These are phyloP conservation scores for Mesocricetus auratus DNA, from an alignment of 2,113 vertebrate genomes.

Conservation along the genomic window DNA sequence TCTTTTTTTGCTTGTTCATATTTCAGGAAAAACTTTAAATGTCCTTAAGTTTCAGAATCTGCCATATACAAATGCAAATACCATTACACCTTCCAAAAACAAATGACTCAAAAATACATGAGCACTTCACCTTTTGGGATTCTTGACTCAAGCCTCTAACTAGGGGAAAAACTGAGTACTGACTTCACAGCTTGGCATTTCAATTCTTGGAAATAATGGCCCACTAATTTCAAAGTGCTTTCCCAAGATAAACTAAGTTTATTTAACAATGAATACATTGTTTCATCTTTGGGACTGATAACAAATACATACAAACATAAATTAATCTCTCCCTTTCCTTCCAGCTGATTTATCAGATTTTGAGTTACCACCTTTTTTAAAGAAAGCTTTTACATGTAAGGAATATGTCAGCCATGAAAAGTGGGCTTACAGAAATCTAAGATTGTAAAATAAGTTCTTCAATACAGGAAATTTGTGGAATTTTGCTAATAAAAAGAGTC, in stretches of 20 bases:
- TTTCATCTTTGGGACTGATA: conserved; percentile 43
- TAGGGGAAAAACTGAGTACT: conserved; percentile 41
- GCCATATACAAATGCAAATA: background rate
- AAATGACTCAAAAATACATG: background rate
- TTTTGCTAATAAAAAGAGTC: background rate
- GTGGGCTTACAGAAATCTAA: conserved; percentile 31
- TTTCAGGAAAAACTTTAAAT: background rate
- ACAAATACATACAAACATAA: conserved; percentile 30
- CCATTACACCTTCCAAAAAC: background rate
- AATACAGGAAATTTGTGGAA: conserved; percentile 40
- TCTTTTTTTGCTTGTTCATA: background rate
- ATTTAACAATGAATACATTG: conserved; percentile 51
- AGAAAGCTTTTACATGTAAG: conserved; percentile 5
- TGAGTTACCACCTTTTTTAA: conserved; percentile 49
- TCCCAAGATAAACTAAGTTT: conserved; percentile 54
- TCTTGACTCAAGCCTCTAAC: conserved; percentile 17
- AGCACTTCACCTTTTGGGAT: conserved; percentile 1
- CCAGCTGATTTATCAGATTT: conserved; percentile 57
- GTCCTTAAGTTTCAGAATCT: background rate
- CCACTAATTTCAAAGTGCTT: conserved; percentile 23
- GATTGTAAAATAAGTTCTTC: conserved; percentile 16
- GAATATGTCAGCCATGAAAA: background rate
- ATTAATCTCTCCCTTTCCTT: background rate
- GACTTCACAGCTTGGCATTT: conserved; percentile 32
- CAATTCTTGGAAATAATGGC: conserved; percentile 53